phyloP scores from a whole-genome alignment of 2,797 vertebrate genomes.

The Macropodus opercularis region DNA sequence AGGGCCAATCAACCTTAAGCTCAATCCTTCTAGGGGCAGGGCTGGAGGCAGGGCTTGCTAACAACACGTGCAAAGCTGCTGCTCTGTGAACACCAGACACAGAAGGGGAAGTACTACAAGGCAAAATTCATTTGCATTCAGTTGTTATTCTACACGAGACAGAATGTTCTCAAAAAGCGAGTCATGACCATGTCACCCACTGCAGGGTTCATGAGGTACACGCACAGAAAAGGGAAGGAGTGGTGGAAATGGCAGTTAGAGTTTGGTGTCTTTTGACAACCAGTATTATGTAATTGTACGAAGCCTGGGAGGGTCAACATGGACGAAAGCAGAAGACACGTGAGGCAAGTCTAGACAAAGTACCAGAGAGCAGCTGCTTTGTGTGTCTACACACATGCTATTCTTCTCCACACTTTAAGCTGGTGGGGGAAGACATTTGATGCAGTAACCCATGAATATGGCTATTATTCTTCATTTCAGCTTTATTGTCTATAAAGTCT shows the following conservation, averaged over 20 bases:
- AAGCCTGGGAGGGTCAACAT: conserved; percentile 40
- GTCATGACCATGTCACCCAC: conserved; percentile 45
- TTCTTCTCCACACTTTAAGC: conserved; percentile 15
- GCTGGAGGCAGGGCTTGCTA: conserved; percentile 22
- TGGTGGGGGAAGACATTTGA: conserved; percentile 5
- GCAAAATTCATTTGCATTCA: conserved; percentile 61
- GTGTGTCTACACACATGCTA: conserved; percentile 30
- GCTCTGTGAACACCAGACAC: conserved; percentile 30
- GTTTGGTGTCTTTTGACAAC: conserved; percentile 37
- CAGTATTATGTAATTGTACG: conserved; percentile 64
- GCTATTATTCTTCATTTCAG: conserved; percentile 14
- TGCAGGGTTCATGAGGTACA: neutral
- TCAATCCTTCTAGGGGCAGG: conserved; percentile 30
- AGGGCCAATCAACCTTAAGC: conserved; percentile 65
- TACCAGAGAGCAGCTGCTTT: conserved; percentile 52
- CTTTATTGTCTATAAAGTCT: too few relatives aligned
- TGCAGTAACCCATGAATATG: neutral
- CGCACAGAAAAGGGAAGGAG: conserved; percentile 1
- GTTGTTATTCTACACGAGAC: conserved; percentile 71
- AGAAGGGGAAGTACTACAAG: conserved; percentile 41
- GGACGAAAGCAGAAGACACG: conserved; percentile 56
- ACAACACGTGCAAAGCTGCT: conserved; percentile 40
- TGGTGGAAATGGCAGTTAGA: conserved; percentile 13
- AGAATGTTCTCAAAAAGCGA: conserved; percentile 64
- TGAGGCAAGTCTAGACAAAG: conserved; percentile 71